Evolutionary conservation across 2,113 vertebrate genomes (phyloP).

Genomic region (Archilochus colubris): DNA sequence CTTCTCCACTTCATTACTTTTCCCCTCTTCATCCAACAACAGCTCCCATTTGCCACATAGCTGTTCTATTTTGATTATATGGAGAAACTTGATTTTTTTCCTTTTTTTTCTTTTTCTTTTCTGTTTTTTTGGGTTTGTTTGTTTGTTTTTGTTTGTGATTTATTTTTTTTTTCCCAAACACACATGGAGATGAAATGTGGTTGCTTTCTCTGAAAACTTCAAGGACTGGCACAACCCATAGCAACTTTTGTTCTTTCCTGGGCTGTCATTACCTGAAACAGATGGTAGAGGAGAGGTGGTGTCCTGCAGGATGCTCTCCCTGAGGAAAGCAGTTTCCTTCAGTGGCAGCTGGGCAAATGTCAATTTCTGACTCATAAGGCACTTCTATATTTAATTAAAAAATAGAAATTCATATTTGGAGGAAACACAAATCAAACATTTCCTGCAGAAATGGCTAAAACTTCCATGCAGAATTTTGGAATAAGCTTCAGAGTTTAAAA

Average conservation of each 20-base stretch:
- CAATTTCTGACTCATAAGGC: background rate
- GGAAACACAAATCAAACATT: background rate
- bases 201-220: background rate
- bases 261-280: constrained; percentile 13
- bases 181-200: background rate
- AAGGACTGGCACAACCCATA: background rate
- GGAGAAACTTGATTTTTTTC: no score
- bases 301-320: background rate
- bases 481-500: background rate
- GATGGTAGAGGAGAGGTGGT: background rate
- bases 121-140: no score
- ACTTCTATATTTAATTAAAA: background rate
- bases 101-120: no score
- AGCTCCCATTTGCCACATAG: background rate
- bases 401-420: background rate
- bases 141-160: background rate
- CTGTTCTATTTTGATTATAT: background rate
- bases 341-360: constrained; percentile 28
- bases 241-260: background rate
- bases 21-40: background rate
- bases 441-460: background rate
- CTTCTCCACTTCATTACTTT: background rate
- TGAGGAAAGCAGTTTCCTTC: background rate
- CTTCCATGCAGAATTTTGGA: background rate
- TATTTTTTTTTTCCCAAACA: background rate